Conservation (phyloP, 2,797 vertebrate genomes). For the Anisognathus igniventris region DNA sequence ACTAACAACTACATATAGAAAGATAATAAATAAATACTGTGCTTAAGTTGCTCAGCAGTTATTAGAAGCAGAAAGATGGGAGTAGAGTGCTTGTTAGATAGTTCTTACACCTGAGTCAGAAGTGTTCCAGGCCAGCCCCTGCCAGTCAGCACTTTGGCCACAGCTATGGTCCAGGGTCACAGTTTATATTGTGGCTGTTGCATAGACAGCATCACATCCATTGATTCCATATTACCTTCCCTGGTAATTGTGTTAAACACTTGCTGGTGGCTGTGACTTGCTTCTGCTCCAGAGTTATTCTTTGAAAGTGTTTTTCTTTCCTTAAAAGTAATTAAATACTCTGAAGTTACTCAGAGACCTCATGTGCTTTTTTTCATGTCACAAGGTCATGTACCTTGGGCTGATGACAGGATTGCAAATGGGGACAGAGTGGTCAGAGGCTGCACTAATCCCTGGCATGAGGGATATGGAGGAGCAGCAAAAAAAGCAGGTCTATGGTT, state of each 20-base stretch:
- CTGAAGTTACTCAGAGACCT: slow-evolving; percentile 17
- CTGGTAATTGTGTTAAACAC: slow-evolving; percentile 14
- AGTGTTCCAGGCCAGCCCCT: neutral
- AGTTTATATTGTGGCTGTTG: neutral
- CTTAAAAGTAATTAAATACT: slow-evolving; percentile 33
- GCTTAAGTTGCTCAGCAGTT: neutral
- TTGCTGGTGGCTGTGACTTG: neutral
- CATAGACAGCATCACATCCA: neutral
- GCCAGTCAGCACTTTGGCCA: neutral
- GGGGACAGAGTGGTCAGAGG: slow-evolving; percentile 39
- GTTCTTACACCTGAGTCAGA: neutral
- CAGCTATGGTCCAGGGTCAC: neutral
- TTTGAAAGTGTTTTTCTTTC: slow-evolving; percentile 4
- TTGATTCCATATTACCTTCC: neutral
- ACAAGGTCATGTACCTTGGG: neutral
- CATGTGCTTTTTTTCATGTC: neutral
- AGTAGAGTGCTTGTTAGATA: neutral
- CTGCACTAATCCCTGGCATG: slow-evolving; percentile 38
- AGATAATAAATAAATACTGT: neutral
- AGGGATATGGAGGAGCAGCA: neutral
- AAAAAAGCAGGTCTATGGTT: slow-evolving; percentile 28
- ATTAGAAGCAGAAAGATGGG: neutral
- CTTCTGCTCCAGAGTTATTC: slow-evolving; percentile 2
- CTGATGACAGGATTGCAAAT: slow-evolving; percentile 27
- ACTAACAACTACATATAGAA: neutral